phyloP scores from a whole-genome alignment of 2,888 invertebrate species.

The Coelogynopora nodosa region DNA sequence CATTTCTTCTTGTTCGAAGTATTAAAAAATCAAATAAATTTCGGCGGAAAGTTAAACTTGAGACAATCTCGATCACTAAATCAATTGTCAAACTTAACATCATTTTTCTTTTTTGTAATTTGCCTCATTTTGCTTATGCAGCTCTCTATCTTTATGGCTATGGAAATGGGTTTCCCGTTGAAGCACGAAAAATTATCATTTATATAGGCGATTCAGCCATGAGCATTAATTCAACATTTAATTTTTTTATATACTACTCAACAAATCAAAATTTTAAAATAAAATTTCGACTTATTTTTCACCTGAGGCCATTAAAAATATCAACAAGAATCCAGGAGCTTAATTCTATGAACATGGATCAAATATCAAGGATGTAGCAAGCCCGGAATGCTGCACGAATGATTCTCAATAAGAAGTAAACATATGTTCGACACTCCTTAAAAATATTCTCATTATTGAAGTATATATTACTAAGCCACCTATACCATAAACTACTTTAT shows the following conservation, averaged over 20 bases:
- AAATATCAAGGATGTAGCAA: too few relatives aligned
- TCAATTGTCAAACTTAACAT: conserved; percentile 38
- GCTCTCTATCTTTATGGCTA: conserved; percentile 34
- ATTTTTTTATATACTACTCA: conserved; percentile 23
- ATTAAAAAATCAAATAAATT: conserved; percentile 37
- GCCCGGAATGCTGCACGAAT: too few relatives aligned
- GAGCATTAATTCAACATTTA: conserved; percentile 28
- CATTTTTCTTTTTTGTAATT: conserved; percentile 37
- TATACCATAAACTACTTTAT: too few relatives aligned
- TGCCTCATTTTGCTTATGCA: conserved; percentile 40
- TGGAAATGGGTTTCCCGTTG: conserved; percentile 23
- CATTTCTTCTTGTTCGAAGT: background rate
- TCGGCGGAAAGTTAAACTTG: conserved; percentile 19
- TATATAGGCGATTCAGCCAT: conserved; percentile 32
- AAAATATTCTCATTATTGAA: too few relatives aligned
- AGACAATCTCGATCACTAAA: conserved; percentile 29
- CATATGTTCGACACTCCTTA: too few relatives aligned
- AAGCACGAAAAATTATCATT: conserved; percentile 35
- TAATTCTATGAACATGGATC: too few relatives aligned
- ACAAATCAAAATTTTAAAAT: background rate
- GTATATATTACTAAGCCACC: too few relatives aligned
- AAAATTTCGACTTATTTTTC: background rate
- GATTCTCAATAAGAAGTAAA: too few relatives aligned
- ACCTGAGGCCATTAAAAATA: too few relatives aligned
- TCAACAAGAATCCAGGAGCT: too few relatives aligned